Evolutionary conservation across 2,888 invertebrate genomes (phyloP).

Genomic region (Andrena bucephala): DNA sequence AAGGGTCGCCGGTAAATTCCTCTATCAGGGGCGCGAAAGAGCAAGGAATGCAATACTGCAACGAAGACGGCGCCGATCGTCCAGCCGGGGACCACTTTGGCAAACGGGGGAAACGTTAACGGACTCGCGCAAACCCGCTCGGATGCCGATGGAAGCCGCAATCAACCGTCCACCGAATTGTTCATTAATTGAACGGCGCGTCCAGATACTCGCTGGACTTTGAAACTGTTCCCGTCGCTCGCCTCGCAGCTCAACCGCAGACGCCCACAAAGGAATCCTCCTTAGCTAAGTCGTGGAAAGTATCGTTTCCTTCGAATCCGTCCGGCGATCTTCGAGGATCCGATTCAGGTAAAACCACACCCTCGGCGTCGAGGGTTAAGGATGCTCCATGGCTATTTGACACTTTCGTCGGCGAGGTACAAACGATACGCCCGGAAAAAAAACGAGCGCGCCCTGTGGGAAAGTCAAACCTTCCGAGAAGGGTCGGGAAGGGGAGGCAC

Average conservation of each 20-base stretch:
- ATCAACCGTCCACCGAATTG: slow-evolving; percentile 13
- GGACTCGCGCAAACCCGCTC: slow-evolving; percentile 37
- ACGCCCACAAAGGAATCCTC: slow-evolving; percentile 14
- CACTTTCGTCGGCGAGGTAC: slow-evolving; percentile 41
- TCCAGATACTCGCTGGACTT: not conserved
- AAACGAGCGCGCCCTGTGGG: slow-evolving; percentile 14
- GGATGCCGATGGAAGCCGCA: slow-evolving; percentile 12
- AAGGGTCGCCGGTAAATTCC: slow-evolving; percentile 62
- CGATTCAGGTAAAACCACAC: slow-evolving; percentile 76
- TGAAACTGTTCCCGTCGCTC: not conserved
- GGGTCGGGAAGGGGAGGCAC: slow-evolving; percentile 6
- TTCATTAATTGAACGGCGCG: not conserved
- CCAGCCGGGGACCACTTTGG: slow-evolving; percentile 19
- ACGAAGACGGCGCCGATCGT: slow-evolving; percentile 56
- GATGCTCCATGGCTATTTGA: slow-evolving; percentile 27
- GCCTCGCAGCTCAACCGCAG: not conserved
- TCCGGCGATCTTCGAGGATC: slow-evolving; percentile 69
- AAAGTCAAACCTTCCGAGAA: slow-evolving; percentile 48
- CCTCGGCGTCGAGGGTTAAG: slow-evolving; percentile 42
- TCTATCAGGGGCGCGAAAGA: slow-evolving; percentile 56
- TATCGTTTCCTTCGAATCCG: slow-evolving; percentile 13
- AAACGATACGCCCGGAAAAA: slow-evolving; percentile 51
- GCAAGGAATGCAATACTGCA: slow-evolving; percentile 65
- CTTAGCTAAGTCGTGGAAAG: not conserved
- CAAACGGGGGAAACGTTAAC: slow-evolving; percentile 45